Evolutionary conservation across 53 echinoderm and acorn worm species (phyloP).

Genomic region (Paracentrotus lividus): DNA sequence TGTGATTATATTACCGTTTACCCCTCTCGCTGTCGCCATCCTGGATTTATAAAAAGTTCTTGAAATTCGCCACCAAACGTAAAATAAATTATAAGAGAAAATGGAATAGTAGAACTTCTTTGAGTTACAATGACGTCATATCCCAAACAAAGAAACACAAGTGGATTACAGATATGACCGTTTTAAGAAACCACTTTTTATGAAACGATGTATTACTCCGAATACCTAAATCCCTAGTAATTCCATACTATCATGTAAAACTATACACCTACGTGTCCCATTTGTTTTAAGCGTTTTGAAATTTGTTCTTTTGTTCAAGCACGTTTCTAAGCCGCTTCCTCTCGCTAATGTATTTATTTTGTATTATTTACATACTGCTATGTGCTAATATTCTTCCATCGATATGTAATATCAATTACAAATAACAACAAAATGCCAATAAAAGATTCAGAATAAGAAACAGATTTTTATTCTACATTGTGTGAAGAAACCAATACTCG

Average conservation of each 20-base stretch:
- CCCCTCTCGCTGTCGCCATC: no score
- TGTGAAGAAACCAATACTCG: background rate
- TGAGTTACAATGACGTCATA: background rate
- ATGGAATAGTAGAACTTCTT: no score
- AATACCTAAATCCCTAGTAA: background rate
- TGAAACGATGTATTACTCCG: background rate
- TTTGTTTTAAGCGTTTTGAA: background rate
- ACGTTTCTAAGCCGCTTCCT: background rate
- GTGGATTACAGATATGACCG: background rate
- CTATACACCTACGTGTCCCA: background rate
- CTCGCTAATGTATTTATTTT: background rate
- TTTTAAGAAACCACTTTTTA: background rate
- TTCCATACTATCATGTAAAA: background rate
- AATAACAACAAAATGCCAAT: background rate
- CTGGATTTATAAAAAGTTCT: no score
- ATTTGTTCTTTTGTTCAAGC: background rate
- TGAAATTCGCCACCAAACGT: no score
- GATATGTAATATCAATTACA: background rate
- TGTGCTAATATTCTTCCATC: background rate
- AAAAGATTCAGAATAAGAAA: background rate
- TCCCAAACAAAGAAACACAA: background rate
- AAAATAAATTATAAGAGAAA: no score
- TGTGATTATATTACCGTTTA: no score
- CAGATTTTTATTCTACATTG: background rate
- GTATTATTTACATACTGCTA: background rate